Evolutionary conservation across 2,888 invertebrate species (phyloP).

Genomic region (Mythimna loreyi): DNA sequence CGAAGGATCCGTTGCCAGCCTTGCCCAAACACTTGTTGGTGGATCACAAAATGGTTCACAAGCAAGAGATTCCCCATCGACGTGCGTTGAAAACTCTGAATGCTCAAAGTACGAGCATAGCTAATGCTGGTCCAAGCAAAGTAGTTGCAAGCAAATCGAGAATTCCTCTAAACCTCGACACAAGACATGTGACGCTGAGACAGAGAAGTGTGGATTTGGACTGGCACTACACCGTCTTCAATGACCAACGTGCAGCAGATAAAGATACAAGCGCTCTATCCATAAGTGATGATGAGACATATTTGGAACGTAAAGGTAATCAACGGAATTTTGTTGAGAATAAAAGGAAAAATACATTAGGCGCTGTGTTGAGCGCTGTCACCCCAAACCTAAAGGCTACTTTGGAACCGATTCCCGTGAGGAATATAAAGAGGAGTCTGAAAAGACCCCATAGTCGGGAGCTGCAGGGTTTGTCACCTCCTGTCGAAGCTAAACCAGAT

Average conservation of each 20-base stretch:
- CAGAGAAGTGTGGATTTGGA: constrained; percentile 69
- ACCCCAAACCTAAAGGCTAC: constrained; percentile 71
- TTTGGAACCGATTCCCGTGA: constrained; percentile 73
- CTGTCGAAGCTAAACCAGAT: constrained; percentile 51
- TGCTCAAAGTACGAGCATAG: constrained; percentile 45
- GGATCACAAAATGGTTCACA: constrained; percentile 48
- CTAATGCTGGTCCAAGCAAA: constrained; percentile 54
- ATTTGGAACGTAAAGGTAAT: constrained; percentile 35
- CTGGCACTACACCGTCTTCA: constrained; percentile 74
- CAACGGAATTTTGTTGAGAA: constrained; percentile 52
- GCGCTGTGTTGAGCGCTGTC: constrained; percentile 55
- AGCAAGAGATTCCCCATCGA: constrained; percentile 55
- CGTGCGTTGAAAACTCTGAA: constrained; percentile 75
- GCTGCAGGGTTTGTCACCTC: constrained; percentile 78
- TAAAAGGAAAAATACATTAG: constrained; percentile 58
- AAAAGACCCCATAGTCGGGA: constrained; percentile 84
- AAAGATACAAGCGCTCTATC: constrained; percentile 61
- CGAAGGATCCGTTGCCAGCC: constrained; percentile 75
- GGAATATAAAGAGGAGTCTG: constrained; percentile 82
- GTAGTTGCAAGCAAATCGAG: constrained; percentile 30
- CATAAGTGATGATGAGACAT: constrained; percentile 72
- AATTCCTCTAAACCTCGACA: constrained; percentile 63
- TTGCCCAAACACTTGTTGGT: constrained; percentile 73
- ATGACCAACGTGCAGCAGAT: constrained; percentile 61
- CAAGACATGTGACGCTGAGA: constrained; percentile 74